phyloP scores from a whole-genome alignment of 2,797 vertebrate species.

The Premnoplex brunnescens region DNA sequence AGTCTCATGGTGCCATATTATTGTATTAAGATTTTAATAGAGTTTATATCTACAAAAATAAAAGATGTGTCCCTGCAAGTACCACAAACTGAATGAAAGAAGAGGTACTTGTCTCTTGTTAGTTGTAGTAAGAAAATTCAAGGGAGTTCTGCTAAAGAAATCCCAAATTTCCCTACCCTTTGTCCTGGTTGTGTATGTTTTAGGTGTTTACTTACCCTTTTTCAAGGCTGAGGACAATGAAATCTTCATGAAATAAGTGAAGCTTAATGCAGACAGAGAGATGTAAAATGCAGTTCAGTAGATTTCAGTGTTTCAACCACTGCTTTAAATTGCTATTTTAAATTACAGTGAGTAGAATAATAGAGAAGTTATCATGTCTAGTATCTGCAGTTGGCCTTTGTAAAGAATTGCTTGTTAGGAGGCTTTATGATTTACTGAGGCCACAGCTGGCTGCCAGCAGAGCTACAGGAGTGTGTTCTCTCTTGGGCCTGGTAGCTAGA shows the following conservation, averaged over 20 bases:
- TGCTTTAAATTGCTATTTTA: conserved; percentile 72
- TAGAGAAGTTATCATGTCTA: conserved; percentile 72
- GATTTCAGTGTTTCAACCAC: conserved; percentile 39
- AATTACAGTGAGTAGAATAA: conserved; percentile 74
- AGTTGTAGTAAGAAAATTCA: background rate
- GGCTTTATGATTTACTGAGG: conserved; percentile 78
- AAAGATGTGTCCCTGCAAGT: background rate
- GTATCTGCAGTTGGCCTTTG: conserved; percentile 73
- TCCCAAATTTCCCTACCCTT: background rate
- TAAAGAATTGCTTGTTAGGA: conserved; percentile 76
- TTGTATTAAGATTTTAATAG: background rate
- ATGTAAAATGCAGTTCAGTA: conserved; percentile 9
- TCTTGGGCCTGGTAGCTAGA: conserved; percentile 76
- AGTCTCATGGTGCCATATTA: background rate
- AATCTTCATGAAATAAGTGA: conserved; percentile 18
- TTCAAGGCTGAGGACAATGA: conserved; percentile 6
- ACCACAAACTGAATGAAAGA: background rate
- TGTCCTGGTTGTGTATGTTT: background rate
- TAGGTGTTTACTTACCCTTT: conserved; percentile 17
- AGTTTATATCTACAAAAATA: background rate
- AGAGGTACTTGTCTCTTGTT: background rate
- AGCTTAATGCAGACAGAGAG: background rate
- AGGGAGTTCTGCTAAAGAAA: background rate
- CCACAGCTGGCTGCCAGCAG: conserved; percentile 80
- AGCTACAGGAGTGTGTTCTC: conserved; percentile 76